Evolutionary conservation across 2,888 invertebrate genomes (phyloP), one percentile per base, ranked within the genome.

Genomic region (Acrocera orbiculus): DNA sequence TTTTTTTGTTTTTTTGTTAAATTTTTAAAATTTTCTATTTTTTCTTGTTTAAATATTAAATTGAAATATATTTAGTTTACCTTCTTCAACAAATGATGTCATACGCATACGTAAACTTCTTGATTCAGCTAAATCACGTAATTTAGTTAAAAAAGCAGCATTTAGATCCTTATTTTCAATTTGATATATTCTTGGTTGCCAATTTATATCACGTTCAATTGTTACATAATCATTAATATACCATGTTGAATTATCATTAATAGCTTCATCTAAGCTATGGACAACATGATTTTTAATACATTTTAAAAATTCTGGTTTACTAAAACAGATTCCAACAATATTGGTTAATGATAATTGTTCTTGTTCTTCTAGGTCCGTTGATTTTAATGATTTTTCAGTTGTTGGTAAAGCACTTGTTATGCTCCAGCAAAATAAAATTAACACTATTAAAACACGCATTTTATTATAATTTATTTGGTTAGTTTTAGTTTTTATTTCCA

Each of bases 221-320:
- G 45, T 38, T 5, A 59, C 37, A 26, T 46, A 54, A 23, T 56
- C 54, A 44, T 47, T 51, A 16, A 55, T 40, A 4, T 49, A 40
- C 60, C 58, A 59, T 3, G 53, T 56, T 20, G 42, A 46, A 35
- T 58, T 56, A 35, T 56, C 58, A 40, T 46, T 44, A 7, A 62
- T 48, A 3, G 62, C 63, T 8, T 53, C 51, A 38, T 66, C 64
- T 27, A 68, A 45, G 8, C 55, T 39, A 5, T 54, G 47, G 25
- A 61, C 42, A 0, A 61, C 49, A 40, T 56, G 52, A 36, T 53
- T 54, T 35, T 60, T 61, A n/a, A 68, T 40, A 40, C 68, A 68
- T 16, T 47, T 43, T 35, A 40, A 35, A 11, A 43, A 46, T 26
- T 35, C 30, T 4, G 38, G 16, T 3, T 45, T 41, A 2, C 42